Conservation (phyloP, 1,140 invertebrate species). For the Nasonia longicornis region DNA sequence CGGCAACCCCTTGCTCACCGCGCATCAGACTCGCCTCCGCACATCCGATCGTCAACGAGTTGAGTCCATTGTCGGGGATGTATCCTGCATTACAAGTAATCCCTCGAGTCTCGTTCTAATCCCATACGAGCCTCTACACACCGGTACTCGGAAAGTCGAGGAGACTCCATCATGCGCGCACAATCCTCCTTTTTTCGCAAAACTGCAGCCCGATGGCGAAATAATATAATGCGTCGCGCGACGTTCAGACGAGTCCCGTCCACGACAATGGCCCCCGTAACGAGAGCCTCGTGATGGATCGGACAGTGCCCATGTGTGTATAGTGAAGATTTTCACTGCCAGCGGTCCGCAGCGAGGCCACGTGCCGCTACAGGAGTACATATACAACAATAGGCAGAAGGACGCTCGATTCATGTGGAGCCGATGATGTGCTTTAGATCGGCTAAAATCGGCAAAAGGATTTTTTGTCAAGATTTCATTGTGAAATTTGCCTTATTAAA, state of each 20-base stretch:
- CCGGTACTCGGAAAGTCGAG: slow-evolving; percentile 21
- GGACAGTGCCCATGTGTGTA: background rate
- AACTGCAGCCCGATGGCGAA: slow-evolving; percentile 5
- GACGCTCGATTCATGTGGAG: slow-evolving; percentile 39
- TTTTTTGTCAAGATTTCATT: background rate
- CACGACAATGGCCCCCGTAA: slow-evolving; percentile 52
- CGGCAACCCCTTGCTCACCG: background rate
- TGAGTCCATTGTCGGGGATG: background rate
- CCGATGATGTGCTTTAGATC: background rate
- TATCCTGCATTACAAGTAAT: slow-evolving; percentile 35
- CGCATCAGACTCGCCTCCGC: no score
- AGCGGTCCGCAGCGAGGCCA: slow-evolving; percentile 14
- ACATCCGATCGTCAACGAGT: background rate
- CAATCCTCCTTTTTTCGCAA: slow-evolving; percentile 20
- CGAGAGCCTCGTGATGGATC: slow-evolving; percentile 58
- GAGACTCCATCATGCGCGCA: background rate
- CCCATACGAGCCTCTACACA: background rate
- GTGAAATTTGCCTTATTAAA: no score
- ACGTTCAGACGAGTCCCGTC: slow-evolving; percentile 12
- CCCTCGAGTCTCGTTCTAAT: slow-evolving; percentile 8
- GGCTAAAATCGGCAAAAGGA: background rate
- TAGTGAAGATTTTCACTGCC: slow-evolving; percentile 44
- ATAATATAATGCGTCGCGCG: slow-evolving; percentile 29
- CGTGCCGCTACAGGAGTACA: background rate
- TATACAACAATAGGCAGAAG: background rate